Percentiles rank a stretch among this genome's conserved stretches.
These are phyloP conservation scores for Diorhabda elongata DNA, from an alignment of 1,140 invertebrate genomes.

Conservation along the genomic window DNA sequence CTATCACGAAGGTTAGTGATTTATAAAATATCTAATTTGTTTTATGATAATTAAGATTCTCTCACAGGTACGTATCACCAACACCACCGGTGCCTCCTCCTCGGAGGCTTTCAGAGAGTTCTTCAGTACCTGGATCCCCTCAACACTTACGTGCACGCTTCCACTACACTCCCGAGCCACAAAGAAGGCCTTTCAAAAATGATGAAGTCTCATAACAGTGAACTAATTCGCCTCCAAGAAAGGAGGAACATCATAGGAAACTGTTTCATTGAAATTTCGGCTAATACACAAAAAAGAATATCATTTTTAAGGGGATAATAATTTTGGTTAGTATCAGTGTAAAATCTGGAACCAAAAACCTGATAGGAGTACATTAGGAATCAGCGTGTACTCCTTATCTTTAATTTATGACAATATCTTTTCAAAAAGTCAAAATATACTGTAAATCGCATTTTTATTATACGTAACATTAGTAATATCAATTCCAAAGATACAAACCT, in stretches of 20 bases:
- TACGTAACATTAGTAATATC: too few species aligned
- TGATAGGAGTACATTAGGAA: background rate
- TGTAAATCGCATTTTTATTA: too few species aligned
- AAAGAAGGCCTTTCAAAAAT: slow-evolving; percentile 56
- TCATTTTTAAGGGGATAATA: background rate
- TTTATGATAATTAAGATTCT: background rate
- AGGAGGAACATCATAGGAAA: background rate
- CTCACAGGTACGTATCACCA: slow-evolving; percentile 57
- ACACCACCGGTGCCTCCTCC: slow-evolving; percentile 67
- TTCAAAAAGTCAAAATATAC: too few species aligned
- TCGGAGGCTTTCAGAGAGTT: slow-evolving; percentile 62
- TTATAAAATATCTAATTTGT: background rate
- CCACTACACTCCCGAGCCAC: slow-evolving; percentile 69
- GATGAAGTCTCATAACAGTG: slow-evolving; percentile 41
- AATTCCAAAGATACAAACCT: too few species aligned
- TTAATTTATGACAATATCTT: too few species aligned
- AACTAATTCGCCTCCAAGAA: background rate
- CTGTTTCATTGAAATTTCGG: background rate
- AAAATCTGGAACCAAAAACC: background rate
- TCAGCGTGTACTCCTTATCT: too few species aligned
- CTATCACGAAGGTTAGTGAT: slow-evolving; percentile 56
- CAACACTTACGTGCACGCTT: slow-evolving; percentile 62
- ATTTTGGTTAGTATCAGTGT: background rate
- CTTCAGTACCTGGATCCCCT: slow-evolving; percentile 64
- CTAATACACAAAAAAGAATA: too few species aligned